Evolutionary conservation across 2,797 vertebrate genomes (phyloP).

Genomic region (Crypturellus tataupa): DNA sequence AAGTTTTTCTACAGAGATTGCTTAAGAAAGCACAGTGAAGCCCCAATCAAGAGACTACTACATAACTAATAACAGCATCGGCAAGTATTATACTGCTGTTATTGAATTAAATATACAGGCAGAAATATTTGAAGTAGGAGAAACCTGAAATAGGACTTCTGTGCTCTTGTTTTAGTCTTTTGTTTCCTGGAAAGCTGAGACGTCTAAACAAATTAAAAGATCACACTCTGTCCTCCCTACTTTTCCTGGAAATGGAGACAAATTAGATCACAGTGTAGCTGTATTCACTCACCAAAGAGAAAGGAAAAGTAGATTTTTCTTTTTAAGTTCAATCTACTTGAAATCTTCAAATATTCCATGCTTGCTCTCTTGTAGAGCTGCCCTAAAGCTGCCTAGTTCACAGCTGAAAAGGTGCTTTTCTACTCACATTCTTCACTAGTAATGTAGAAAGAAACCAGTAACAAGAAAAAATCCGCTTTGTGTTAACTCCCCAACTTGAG

Average conservation of each 20-base stretch:
- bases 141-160: neutral
- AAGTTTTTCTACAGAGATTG: neutral
- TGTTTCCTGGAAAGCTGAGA: conserved; percentile 3
- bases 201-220: neutral
- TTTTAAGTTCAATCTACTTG: neutral
- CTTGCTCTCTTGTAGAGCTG: neutral
- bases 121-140: neutral
- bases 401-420: neutral
- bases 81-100: neutral
- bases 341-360: neutral
- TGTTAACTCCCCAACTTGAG: neutral
- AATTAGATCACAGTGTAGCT: neutral
- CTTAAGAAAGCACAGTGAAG: neutral
- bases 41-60: neutral
- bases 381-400: neutral
- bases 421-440: neutral
- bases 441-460: neutral
- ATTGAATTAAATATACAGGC: neutral
- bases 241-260: neutral
- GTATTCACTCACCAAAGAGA: neutral
- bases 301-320: neutral
- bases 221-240: neutral
- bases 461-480: neutral
- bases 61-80: neutral
- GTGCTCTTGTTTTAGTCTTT: neutral